Conservation (phyloP, 1,140 invertebrate genomes). For the Bombus superbus region DNA sequence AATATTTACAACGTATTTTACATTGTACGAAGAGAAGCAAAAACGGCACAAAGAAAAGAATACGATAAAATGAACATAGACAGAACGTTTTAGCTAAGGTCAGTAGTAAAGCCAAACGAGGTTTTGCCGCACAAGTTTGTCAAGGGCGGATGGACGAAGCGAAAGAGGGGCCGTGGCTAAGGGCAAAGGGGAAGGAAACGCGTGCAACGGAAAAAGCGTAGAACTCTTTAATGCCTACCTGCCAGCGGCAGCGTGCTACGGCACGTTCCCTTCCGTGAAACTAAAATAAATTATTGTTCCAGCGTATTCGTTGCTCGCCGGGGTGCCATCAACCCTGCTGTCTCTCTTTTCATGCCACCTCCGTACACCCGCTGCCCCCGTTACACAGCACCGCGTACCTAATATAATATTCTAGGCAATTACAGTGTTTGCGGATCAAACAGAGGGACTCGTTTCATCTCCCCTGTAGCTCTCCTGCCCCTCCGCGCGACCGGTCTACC, state of each 20-base stretch:
- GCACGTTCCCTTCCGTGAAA: constrained; percentile 51
- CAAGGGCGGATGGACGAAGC: not conserved
- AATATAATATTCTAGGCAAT: constrained; percentile 83
- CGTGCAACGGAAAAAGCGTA: constrained; percentile 3
- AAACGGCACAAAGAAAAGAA: not conserved
- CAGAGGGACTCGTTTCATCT: constrained; percentile 79
- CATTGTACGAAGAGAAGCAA: not conserved
- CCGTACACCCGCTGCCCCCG: constrained; percentile 43
- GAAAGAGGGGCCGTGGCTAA: not conserved
- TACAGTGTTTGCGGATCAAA: constrained; percentile 83
- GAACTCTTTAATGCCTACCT: constrained; percentile 70
- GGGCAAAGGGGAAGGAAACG: not conserved
- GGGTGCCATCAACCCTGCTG: constrained; percentile 46
- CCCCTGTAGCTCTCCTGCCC: constrained; percentile 48
- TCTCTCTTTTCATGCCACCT: constrained; percentile 50
- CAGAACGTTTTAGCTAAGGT: not conserved
- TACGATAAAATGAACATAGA: not conserved
- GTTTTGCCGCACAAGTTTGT: not conserved
- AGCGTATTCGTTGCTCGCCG: constrained; percentile 45
- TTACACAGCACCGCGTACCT: constrained; percentile 76
- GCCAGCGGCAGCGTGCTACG: constrained; percentile 63
- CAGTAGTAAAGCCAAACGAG: not conserved
- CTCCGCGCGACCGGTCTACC: constrained; percentile 31
- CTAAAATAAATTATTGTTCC: constrained; percentile 73
- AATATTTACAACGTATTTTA: not conserved